Base-by-base conservation (phyloP, 2,888 invertebrate genomes). In the Leptinotarsa tumamoca region DNA sequence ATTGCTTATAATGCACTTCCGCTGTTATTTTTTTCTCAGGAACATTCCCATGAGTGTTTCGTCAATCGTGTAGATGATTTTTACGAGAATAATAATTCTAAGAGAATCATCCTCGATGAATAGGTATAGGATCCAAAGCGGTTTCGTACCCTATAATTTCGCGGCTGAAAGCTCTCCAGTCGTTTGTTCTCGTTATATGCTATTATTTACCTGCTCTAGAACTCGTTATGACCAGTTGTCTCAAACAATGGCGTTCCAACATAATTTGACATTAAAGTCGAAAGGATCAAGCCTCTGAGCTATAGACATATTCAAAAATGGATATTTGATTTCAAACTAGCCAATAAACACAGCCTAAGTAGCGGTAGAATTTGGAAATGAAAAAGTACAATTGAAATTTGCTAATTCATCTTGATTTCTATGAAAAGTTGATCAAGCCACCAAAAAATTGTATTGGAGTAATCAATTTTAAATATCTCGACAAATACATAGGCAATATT, bases 121-220 rank as follows among this genome's bases (percentile, higher is more conserved):
- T 76, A 68, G 76, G 68, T 71, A 78, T 71, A 52, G 58, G 43
- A 73, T 74, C 74, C 27, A 70, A 58, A 66, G 51, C 73, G 79
- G 75, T 73, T 67, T 50, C 72, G 71, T 80, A 79, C 78, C 80
- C 80, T 80, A 71, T 80, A 80, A 80, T 80, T 80, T 80, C 70
- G 79, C 76, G 79, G 77, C 80, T 76, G 78, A 75, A 72, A 77
- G 78, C 73, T 75, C 67, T 72, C 67, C 63, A 68, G 71, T 74
- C 78, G 76, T 77, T 78, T 73, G 74, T 76, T 76, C 79, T 79
- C 70, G 77, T 78, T 79, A 75, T 77, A 68, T 73, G 74, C 76
- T 73, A 79, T 79, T 79, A 78, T 79, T 79, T 79, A 79, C 79
- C 79, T 78, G 79, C 67, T 73, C 69, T 73, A 56, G 50, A 72